These are phyloP conservation scores for Dasypogon diadema DNA, from an alignment of 2,888 invertebrate species.

Conservation along the genomic window DNA sequence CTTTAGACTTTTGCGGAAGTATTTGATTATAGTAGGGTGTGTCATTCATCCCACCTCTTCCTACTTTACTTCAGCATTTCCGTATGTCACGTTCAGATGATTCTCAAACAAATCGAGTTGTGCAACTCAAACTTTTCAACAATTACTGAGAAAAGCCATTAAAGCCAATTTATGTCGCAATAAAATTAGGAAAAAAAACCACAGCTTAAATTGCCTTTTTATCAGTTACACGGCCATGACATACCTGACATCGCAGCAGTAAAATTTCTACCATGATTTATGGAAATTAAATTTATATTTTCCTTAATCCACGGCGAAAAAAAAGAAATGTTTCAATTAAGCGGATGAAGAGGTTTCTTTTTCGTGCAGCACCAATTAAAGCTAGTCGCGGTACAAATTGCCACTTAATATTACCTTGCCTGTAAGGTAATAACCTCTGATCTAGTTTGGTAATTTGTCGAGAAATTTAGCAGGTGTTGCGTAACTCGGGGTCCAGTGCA, in stretches of 20 bases:
- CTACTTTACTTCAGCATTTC: background rate
- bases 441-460: slow-evolving; percentile 28
- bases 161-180: slow-evolving; percentile 19
- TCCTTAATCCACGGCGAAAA: background rate
- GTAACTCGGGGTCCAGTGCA: background rate
- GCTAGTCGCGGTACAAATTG: background rate
- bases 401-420: slow-evolving; percentile 5
- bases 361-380: slow-evolving; percentile 1
- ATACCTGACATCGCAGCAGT: background rate
- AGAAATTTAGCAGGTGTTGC: slow-evolving; percentile 18
- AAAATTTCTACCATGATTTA: slow-evolving; percentile 13
- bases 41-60: background rate
- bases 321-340: slow-evolving; percentile 7
- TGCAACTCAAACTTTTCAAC: slow-evolving; percentile 9
- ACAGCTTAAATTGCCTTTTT: background rate
- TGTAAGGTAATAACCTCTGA: slow-evolving; percentile 12
- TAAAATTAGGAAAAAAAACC: slow-evolving; percentile 25
- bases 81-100: slow-evolving; percentile 10
- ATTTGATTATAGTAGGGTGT: background rate
- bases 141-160: slow-evolving; percentile 7
- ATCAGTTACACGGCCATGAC: slow-evolving; percentile 12
- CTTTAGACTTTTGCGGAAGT: background rate
- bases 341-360: background rate
- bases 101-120: background rate
- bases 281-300: slow-evolving; percentile 2